Evolutionary conservation across 92 coral and sea anemone genomes (phyloP).

Genomic region (Plumapathes pennacea): DNA sequence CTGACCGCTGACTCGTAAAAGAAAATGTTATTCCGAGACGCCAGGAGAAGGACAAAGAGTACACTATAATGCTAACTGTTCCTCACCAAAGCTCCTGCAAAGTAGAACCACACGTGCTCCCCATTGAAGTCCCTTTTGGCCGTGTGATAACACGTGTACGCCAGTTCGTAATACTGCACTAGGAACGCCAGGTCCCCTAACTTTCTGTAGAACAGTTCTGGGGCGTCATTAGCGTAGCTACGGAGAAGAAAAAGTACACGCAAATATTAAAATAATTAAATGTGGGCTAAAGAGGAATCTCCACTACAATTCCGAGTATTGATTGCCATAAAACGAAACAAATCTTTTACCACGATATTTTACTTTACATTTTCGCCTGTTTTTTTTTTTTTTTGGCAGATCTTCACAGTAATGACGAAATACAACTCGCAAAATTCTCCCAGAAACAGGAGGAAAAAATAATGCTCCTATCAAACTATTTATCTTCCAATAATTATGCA

Average conservation of each 20-base stretch:
- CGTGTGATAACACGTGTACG: conserved; percentile 90
- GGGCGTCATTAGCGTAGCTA: conserved; percentile 85
- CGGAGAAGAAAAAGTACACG: not conserved
- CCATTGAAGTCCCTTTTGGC: conserved; percentile 95
- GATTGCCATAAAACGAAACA: too few species aligned
- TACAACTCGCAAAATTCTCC: too few species aligned
- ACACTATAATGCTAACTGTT: not conserved
- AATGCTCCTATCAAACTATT: too few species aligned
- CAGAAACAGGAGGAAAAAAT: too few species aligned
- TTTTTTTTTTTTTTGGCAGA: not conserved
- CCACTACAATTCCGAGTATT: too few species aligned
- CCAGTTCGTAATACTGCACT: conserved; percentile 96
- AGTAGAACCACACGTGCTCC: conserved; percentile 97
- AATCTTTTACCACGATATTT: too few species aligned
- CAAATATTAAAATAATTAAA: too few species aligned
- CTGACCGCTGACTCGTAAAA: too few species aligned
- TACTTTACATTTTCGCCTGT: too few species aligned
- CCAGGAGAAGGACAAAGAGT: not conserved
- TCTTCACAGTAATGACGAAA: too few species aligned
- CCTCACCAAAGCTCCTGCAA: conserved; percentile 95
- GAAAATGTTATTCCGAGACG: not conserved
- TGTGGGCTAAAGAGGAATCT: too few species aligned
- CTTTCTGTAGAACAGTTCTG: conserved; percentile 85
- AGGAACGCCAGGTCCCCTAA: conserved; percentile 95
- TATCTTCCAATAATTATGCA: too few species aligned